phyloP scores from a whole-genome alignment of 37 sponge, comb jelly and placozoan species.

The Halichondria panicea region DNA sequence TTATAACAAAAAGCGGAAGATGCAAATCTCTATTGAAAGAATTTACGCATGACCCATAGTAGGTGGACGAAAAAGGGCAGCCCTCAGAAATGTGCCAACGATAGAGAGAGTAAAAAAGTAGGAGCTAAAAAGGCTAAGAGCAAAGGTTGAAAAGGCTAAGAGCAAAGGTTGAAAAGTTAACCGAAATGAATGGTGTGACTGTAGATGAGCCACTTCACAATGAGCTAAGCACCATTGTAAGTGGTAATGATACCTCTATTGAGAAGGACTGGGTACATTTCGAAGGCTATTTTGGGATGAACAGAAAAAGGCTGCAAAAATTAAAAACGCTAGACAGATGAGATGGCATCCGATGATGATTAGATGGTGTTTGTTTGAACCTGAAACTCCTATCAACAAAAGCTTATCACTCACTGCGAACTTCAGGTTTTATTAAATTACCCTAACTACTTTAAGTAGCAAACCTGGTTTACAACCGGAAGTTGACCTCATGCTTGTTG shows the following conservation, averaged over 20 bases:
- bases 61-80: constrained; percentile 28
- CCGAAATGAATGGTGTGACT: constrained; percentile 3
- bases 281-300: constrained; percentile 38
- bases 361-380: constrained; percentile 63
- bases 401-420: constrained; percentile 31
- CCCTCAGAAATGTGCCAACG: constrained; percentile 10
- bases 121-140: constrained; percentile 7
- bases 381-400: constrained; percentile 26
- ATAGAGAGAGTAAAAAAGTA: constrained; percentile 15
- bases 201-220: constrained; percentile 25
- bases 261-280: constrained; percentile 36
- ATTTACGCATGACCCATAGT: constrained; percentile 21
- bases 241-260: not conserved
- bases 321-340: constrained; percentile 12
- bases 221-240: constrained; percentile 32
- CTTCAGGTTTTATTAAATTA: constrained; percentile 39
- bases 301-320: constrained; percentile 15
- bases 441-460: too few relatives aligned
- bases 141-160: constrained; percentile 8
- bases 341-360: constrained; percentile 50
- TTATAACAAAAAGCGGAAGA: constrained; percentile 2
- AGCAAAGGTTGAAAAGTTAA: constrained; percentile 5
- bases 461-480: constrained; percentile 48
- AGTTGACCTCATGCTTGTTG: constrained; percentile 1
- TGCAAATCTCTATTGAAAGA: constrained; percentile 20